Conservation (phyloP, 2,888 invertebrate species). For the Caenorhabditis plicata region DNA sequence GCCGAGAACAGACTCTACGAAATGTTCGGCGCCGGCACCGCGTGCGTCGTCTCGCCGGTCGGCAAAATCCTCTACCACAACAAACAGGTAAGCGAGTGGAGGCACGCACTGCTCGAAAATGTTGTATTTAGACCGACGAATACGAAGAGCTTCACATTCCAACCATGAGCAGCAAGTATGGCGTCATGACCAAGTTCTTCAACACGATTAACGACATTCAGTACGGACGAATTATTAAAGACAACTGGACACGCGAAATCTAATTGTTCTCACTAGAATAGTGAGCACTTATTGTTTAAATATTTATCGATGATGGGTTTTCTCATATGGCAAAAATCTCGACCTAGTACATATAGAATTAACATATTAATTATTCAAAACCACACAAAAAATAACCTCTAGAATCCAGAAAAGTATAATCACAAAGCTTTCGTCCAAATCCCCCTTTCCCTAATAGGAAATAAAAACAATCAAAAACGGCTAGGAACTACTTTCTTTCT, state of each 20-base stretch:
- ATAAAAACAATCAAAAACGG: too few species aligned
- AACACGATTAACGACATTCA: slow-evolving; percentile 79
- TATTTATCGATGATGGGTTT: slow-evolving; percentile 34
- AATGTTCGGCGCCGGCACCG: slow-evolving; percentile 97
- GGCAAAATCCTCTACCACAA: slow-evolving; percentile 79
- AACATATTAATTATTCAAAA: too few species aligned
- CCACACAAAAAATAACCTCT: too few species aligned
- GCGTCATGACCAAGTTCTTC: slow-evolving; percentile 77
- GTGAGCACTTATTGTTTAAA: slow-evolving; percentile 8
- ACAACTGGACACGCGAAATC: slow-evolving; percentile 55
- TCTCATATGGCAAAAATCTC: slow-evolving; percentile 28
- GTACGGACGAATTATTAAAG: slow-evolving; percentile 55
- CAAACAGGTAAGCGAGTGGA: slow-evolving; percentile 11
- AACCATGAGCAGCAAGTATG: slow-evolving; percentile 73
- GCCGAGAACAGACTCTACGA: slow-evolving; percentile 83
- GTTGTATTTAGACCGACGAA: slow-evolving; percentile 72
- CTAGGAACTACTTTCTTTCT: too few species aligned
- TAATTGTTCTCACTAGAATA: slow-evolving; percentile 4
- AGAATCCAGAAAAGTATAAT: too few species aligned
- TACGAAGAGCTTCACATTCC: slow-evolving; percentile 70
- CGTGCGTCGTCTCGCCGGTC: slow-evolving; percentile 89
- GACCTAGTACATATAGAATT: too few species aligned
- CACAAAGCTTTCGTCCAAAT: too few species aligned
- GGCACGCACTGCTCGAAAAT: too few species aligned
- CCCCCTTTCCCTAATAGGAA: too few species aligned